Percentiles rank a stretch among this genome's conserved stretches.
phyloP scores from a whole-genome alignment of 2,113 vertebrate genomes.

The Neodon shergylaensis region DNA sequence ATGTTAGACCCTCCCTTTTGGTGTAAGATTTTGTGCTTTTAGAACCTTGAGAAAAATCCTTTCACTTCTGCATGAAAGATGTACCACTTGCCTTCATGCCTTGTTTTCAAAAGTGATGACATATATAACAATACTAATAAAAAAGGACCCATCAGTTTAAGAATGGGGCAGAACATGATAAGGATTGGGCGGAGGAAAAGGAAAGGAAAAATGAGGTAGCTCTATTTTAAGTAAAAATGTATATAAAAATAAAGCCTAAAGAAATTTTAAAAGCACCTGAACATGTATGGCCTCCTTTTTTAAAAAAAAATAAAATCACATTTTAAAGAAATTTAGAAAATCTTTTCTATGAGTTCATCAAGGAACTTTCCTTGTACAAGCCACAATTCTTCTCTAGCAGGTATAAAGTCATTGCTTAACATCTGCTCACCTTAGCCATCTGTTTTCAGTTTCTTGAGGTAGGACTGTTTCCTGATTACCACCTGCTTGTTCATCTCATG shows the following conservation, averaged over 20 bases:
- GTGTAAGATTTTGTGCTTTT: neutral
- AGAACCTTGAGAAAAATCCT: neutral
- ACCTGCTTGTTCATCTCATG: conserved; percentile 9
- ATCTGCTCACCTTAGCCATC: conserved; percentile 44
- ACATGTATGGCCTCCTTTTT: neutral
- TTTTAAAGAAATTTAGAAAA: conserved; percentile 23
- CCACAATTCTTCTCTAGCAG: neutral
- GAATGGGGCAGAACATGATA: neutral
- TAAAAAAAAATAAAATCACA: neutral
- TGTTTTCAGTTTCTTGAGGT: conserved; percentile 29
- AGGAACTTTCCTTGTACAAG: neutral
- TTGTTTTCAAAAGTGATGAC: neutral
- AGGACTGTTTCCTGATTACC: conserved; percentile 42
- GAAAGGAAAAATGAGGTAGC: neutral
- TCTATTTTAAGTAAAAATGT: neutral
- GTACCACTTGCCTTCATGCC: neutral
- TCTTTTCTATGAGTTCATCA: neutral
- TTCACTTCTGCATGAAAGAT: neutral
- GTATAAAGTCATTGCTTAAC: conserved; percentile 22
- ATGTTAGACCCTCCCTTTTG: neutral
- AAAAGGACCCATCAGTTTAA: too few relatives aligned
- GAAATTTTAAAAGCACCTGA: neutral
- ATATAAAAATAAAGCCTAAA: neutral
- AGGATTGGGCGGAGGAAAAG: neutral
- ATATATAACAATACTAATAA: neutral